Evolutionary conservation across 2,113 vertebrate species (phyloP).

Genomic region (Phrynocephalus versicolor): DNA sequence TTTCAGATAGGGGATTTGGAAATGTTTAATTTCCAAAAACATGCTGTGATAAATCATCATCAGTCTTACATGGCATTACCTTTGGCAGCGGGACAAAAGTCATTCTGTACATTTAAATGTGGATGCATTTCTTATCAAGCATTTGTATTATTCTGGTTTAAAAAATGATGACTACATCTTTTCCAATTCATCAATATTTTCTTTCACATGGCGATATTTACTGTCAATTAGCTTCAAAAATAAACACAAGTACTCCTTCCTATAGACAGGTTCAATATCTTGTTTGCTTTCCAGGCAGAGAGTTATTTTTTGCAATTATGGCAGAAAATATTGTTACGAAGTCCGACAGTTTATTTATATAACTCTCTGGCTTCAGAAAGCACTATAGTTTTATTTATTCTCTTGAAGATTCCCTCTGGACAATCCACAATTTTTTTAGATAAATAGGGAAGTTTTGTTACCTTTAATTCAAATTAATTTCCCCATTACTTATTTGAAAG

Average conservation of each 20-base stretch:
- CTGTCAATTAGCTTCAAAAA: constrained; percentile 49
- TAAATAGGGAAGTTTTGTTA: background rate
- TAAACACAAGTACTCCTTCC: constrained; percentile 48
- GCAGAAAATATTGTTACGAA: background rate
- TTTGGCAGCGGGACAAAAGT: constrained; percentile 27
- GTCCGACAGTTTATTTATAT: background rate
- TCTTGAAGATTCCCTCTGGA: background rate
- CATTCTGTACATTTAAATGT: constrained; percentile 41
- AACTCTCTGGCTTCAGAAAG: constrained; percentile 26
- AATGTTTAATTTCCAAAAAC: too few relatives aligned
- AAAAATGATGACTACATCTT: constrained; percentile 37
- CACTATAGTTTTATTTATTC: constrained; percentile 11
- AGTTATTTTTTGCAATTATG: constrained; percentile 46
- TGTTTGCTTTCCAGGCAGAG: constrained; percentile 27
- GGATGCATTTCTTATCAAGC: constrained; percentile 34
- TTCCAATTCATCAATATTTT: constrained; percentile 29
- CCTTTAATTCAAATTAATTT: background rate
- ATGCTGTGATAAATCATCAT: too few relatives aligned
- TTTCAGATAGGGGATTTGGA: too few relatives aligned
- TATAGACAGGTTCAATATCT: constrained; percentile 3
- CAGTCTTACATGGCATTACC: background rate
- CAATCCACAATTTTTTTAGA: background rate
- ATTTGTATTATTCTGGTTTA: too few relatives aligned
- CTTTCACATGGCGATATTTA: constrained; percentile 32
- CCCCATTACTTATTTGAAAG: too few relatives aligned